Conservation (phyloP, 2,888 invertebrate genomes). For the Plagodis pulveraria region DNA sequence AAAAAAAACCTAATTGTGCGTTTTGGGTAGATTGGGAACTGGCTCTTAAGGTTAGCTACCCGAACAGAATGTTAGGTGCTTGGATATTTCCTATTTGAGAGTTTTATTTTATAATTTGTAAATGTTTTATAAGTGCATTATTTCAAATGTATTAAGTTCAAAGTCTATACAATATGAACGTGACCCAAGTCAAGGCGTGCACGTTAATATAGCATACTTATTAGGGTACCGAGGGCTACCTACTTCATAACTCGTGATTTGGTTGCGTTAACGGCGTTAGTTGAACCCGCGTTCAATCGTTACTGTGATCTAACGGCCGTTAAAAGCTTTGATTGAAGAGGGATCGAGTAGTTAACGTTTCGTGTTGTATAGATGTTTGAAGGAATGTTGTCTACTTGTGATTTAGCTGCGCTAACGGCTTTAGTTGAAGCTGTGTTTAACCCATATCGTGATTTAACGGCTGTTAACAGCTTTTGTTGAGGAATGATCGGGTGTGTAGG, state of each 20-base stretch:
- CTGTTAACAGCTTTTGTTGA: slow-evolving; percentile 24
- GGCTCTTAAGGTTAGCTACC: too few relatives aligned
- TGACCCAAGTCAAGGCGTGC: slow-evolving; percentile 36
- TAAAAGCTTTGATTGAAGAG: slow-evolving; percentile 23
- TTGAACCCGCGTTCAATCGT: slow-evolving; percentile 47
- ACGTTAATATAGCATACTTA: slow-evolving; percentile 63
- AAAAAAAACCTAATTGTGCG: too few relatives aligned
- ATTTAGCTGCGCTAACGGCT: too few relatives aligned
- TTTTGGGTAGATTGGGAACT: too few relatives aligned
- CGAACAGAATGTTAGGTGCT: too few relatives aligned
- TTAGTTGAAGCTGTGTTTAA: slow-evolving; percentile 43
- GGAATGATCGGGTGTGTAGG: not conserved
- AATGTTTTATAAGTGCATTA: too few relatives aligned
- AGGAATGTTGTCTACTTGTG: too few relatives aligned
- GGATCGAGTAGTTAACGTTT: not conserved
- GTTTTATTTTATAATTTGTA: too few relatives aligned
- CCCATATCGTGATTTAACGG: slow-evolving; percentile 37
- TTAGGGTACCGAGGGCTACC: slow-evolving; percentile 58
- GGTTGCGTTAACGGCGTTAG: slow-evolving; percentile 63
- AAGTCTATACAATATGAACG: slow-evolving; percentile 46
- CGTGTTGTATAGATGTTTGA: too few relatives aligned
- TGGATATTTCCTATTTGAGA: too few relatives aligned
- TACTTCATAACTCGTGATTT: slow-evolving; percentile 76
- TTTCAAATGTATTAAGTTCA: too few relatives aligned
- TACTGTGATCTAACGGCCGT: slow-evolving; percentile 30